Base-by-base conservation (phyloP, 2,797 vertebrate genomes). In the Prunella strophiata region DNA sequence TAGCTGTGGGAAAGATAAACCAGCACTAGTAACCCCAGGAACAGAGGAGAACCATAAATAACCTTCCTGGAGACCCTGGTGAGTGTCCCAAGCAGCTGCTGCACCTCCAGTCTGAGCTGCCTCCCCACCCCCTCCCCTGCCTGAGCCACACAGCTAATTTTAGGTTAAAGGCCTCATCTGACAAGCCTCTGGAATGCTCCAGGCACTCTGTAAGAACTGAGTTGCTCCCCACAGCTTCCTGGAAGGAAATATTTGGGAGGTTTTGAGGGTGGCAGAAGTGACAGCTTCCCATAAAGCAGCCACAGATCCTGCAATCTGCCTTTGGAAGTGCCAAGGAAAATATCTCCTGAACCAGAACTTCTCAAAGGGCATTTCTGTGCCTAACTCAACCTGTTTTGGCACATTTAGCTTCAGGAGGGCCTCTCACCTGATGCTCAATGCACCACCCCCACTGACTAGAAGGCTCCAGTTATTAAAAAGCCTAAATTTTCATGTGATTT, bases 231-330 rank as follows among this genome's bases (percentile, higher is more conserved):
- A 0, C 30, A 38, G 65, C 57, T 94, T 85, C 71, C 65, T 1
- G 0, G 42, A 89, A 47, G 61, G 72, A 91, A 88, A 80, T 38
- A 72, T 10, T 27, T 2, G 2, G 0, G 4, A 61, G 16, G 10
- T 57, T 85, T 77, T 65, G 36, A 89, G 45, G 18, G 20, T 0
- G 0, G 40, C 61, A 85, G 73, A 79, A 85, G 61, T 29, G 38
- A 82, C 59, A 92, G 17, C 34, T 89, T 71, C 52, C 21, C 2
- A 1, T 0, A 0, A 55, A 82, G 48, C 27, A 62, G 36, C 38
- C 0, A 0, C 8, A 52, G 17, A 22, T 54, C 16, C 51, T 59
- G 48, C 0, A 0, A 18, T 62, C n/a, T 81, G 86, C 36, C n/a
- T 57, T 89, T 65, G 61, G 42, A 67, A 86, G 58, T 23, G 27